Evolutionary conservation across 2,888 invertebrate species (phyloP).

Genomic region (Zygogramma bicolorata): DNA sequence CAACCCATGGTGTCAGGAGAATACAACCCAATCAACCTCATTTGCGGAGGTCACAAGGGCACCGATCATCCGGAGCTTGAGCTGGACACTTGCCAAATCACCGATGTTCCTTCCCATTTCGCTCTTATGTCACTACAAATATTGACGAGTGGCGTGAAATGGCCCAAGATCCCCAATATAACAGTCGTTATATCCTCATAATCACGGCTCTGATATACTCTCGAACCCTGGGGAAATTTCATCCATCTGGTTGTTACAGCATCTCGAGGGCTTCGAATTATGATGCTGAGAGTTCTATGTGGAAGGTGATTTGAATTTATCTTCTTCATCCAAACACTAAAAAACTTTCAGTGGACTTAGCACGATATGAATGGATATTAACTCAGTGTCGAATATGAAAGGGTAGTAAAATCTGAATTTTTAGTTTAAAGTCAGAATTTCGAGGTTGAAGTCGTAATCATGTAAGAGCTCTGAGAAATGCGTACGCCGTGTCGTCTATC

Average conservation of each 20-base stretch:
- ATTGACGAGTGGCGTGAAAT: not conserved
- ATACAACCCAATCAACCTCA: too few species aligned
- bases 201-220: not conserved
- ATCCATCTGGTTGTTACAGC: not conserved
- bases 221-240: not conserved
- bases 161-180: not conserved
- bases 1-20: too few species aligned
- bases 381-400: too few species aligned
- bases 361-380: too few species aligned
- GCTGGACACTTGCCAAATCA: constrained; percentile 1
- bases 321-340: too few species aligned
- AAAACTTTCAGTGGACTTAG: too few species aligned
- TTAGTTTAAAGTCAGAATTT: too few species aligned
- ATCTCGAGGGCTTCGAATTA: not conserved
- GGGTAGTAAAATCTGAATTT: too few species aligned
- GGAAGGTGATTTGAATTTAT: not conserved
- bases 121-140: not conserved
- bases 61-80: not conserved
- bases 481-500: too few species aligned
- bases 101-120: not conserved
- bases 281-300: not conserved
- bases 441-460: too few species aligned
- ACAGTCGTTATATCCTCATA: not conserved
- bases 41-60: not conserved
- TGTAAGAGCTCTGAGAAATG: too few species aligned